Evolutionary conservation across 1,140 invertebrate genomes (phyloP), one percentile per base, ranked within the genome.

Genomic region (Drosophila lini): DNA sequence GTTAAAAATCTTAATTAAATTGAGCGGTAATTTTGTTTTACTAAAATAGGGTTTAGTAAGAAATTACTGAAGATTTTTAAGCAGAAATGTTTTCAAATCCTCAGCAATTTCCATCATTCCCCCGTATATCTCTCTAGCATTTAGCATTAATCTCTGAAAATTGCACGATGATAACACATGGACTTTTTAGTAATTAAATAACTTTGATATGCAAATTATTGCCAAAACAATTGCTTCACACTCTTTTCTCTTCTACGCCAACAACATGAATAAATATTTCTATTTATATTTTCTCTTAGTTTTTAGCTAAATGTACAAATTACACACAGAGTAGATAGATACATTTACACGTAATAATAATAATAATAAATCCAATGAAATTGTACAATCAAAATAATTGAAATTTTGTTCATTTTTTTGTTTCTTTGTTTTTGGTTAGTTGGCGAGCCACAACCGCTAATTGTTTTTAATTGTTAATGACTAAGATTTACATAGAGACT

Each of bases 171-270:
- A 74, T 74, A 64, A 74, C 73, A 75, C 69, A 74, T 59, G 47
- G 67, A 61, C 47, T 47, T 34, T 57, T 50, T 42, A 48, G 32
- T 73, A 62, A 61, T 61, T 76, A 59, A 38, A 55, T 58, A 80
- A 65, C 64, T 63, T 59, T 86, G 83, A 86, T 89, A 86, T 86
- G 83, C 67, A 65, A 85, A 86, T 76, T 79, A 86, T 85, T 86
- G 71, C 80, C 74, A 81, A 76, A 79, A 69, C 45, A 28, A 78
- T 71, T 47, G 40, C 65, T 56, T 63, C 61, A 48, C 48, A 74
- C 73, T 68, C 32, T 70, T 34, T 11, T n/a, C 0, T 32, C 19
- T 25, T 25, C 74, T 67, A 69, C 22, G 56, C 63, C 56, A 62
- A 78, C 75, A 78, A 78, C 75, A 78, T 58, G 57, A 78, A 69